Evolutionary conservation across 92 coral and sea anemone genomes (phyloP).

Genomic region (Epizoanthus illoricatus): DNA sequence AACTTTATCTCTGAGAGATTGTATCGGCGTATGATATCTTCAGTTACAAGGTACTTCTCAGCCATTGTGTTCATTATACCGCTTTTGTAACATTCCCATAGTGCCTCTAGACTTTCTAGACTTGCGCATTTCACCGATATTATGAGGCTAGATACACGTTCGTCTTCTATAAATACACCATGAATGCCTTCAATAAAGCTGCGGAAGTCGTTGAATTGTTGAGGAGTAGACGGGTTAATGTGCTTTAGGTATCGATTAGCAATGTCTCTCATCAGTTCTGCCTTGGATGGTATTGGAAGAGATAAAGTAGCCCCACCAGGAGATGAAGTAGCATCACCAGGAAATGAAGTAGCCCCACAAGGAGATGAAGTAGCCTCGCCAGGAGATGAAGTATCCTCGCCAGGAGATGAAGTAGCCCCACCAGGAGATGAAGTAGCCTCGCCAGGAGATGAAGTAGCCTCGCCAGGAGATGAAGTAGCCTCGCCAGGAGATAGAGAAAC

Average conservation of each 20-base stretch:
- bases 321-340: neutral
- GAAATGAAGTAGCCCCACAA: no score
- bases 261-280: constrained; percentile 15
- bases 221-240: neutral
- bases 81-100: neutral
- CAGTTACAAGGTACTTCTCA: constrained; percentile 6
- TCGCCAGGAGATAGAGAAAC: no score
- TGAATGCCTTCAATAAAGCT: neutral
- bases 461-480: no score
- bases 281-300: neutral
- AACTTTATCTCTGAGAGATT: neutral
- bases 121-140: neutral
- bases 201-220: constrained; percentile 1
- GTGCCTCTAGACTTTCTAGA: neutral
- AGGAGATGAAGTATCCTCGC: neutral
- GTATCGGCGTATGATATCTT: neutral
- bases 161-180: neutral
- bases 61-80: neutral
- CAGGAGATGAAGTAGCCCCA: no score
- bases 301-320: no score
- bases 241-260: neutral
- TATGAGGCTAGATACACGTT: constrained; percentile 5
- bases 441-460: neutral
- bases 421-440: neutral
- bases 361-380: no score